phyloP scores from a whole-genome alignment of 2,888 invertebrate species.

The Andrena chrysosceles region DNA sequence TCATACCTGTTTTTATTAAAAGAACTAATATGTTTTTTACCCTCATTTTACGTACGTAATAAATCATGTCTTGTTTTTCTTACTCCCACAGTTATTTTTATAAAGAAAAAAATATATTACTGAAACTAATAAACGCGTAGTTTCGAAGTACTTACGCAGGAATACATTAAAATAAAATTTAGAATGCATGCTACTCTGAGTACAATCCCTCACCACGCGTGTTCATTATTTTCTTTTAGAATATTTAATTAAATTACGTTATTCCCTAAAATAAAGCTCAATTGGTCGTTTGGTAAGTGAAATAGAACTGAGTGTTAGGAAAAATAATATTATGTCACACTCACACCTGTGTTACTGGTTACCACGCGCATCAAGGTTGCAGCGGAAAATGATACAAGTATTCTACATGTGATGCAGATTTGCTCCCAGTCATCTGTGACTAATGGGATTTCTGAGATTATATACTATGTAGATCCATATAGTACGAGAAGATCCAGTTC shows the following conservation, averaged over 20 bases:
- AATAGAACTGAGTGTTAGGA: constrained; percentile 23
- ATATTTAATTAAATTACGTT: not conserved
- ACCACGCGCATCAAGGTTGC: constrained; percentile 54
- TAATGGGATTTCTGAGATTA: constrained; percentile 48
- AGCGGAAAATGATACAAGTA: constrained; percentile 25
- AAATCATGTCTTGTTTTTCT: not conserved
- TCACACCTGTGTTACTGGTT: constrained; percentile 54
- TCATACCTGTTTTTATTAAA: too few relatives aligned
- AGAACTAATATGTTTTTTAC: too few relatives aligned
- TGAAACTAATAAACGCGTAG: too few relatives aligned
- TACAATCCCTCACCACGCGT: not conserved
- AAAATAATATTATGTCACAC: constrained; percentile 35
- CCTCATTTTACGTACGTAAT: too few relatives aligned
- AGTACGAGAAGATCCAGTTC: constrained; percentile 8
- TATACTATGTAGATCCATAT: constrained; percentile 5
- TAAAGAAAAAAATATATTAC: too few relatives aligned
- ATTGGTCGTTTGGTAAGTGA: constrained; percentile 26
- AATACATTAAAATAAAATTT: not conserved
- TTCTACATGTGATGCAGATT: constrained; percentile 19
- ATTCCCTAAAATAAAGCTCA: not conserved
- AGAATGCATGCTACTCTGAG: not conserved
- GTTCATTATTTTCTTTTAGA: not conserved
- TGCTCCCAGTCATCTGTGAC: constrained; percentile 50
- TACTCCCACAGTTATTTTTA: too few relatives aligned
- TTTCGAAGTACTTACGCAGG: not conserved